These are phyloP conservation scores for Ornithoptera alexandrae DNA, from an alignment of 2,888 invertebrate genomes.

Conservation along the genomic window DNA sequence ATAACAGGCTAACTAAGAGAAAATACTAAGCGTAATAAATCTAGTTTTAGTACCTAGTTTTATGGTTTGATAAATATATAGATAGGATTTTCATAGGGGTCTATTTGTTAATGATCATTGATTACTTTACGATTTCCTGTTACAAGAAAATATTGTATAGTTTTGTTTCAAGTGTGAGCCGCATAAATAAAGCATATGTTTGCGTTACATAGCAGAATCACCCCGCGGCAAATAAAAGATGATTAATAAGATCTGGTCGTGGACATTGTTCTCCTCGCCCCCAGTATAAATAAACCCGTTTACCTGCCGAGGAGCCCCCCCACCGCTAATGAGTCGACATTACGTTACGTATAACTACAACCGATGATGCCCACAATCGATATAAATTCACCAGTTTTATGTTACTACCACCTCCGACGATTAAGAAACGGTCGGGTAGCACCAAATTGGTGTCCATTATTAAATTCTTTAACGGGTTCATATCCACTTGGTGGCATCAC, in stretches of 20 bases:
- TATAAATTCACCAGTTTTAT: slow-evolving; percentile 21
- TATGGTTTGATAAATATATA: no score
- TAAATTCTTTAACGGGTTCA: not conserved
- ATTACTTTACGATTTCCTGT: no score
- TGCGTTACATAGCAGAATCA: slow-evolving; percentile 41
- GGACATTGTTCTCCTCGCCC: slow-evolving; percentile 61
- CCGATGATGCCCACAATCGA: slow-evolving; percentile 23
- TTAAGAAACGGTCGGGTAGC: slow-evolving; percentile 1
- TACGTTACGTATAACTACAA: slow-evolving; percentile 35
- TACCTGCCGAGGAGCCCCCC: slow-evolving; percentile 62
- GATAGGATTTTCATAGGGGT: no score
- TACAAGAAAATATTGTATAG: not conserved
- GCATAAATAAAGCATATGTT: not conserved
- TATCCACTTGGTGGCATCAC: not conserved
- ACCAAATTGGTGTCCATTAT: not conserved
- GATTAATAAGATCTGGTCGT: slow-evolving; percentile 63
- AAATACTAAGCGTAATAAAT: no score
- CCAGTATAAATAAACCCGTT: slow-evolving; percentile 60
- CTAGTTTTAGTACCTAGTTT: no score
- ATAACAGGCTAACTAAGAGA: no score
- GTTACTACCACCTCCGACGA: slow-evolving; percentile 31
- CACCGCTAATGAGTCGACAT: slow-evolving; percentile 63
- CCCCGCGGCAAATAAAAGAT: slow-evolving; percentile 56
- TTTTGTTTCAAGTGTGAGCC: not conserved
- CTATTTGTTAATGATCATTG: no score